Evolutionary conservation across 2,113 vertebrate species (phyloP), one percentile per base, ranked within the genome.

Genomic region (Gracilinanus agilis): DNA sequence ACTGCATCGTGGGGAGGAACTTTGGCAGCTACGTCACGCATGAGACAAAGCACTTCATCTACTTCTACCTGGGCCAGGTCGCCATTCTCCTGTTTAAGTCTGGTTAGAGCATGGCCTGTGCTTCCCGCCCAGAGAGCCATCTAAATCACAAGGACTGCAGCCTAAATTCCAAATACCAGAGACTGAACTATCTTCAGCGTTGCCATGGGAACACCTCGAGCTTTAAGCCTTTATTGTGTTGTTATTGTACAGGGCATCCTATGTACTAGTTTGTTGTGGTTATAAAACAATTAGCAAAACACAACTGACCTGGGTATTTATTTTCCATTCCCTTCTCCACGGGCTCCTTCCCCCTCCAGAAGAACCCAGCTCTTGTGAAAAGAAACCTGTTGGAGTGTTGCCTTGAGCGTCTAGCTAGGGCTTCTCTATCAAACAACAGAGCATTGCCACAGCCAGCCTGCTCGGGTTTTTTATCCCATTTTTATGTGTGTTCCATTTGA

Each of bases 11-110:
- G 97, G 99, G 99, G 94, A 99, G 99, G 97, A 99, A 99, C 96
- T 99, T 99, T 88, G 99, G 99, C 98, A 99, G 99, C 98, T 99
- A 99, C 0, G 99, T 99, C 98, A 99, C 99, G 97, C 99, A 99
- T 9, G 99, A 99, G 98, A 99, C 99, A 97, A 99, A 99, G 98
- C 99, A 99, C 98, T 99, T 99, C 99, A 99, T 99, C 98, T 99
- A 99, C 98, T 99, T 99, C 99, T 99, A 99, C 98, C 98, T 99
- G 98, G 99, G 99, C 98, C 99, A 99, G 97, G 99, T 99, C 6
- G 99, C 99, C 97, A 99, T 99, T 97, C 99, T 99, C 97, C 99
- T 99, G 53, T 99, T 99, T 98, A 99, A 99, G 98, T 99, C 99
- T 61, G 99, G 99, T 93, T 99, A 99, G 98, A 98, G 91, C 96